Evolutionary conservation across 2,797 vertebrate species (phyloP).

Genomic region (Arnoldichthys spilopterus): DNA sequence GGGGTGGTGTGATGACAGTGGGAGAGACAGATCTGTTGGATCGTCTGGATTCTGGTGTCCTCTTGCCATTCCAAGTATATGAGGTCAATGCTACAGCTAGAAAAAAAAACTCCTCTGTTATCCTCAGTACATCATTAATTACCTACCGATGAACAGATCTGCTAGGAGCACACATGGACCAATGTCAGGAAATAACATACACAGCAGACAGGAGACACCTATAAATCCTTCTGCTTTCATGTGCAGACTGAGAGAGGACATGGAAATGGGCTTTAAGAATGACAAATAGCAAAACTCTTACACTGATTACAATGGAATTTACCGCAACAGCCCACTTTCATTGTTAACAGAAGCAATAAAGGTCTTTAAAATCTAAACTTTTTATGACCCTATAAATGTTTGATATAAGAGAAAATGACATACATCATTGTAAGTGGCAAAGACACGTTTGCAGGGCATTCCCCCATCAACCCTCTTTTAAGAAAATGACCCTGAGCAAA

Average conservation of each 20-base stretch:
- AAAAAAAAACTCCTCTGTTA: slow-evolving; percentile 29
- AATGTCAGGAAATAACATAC: slow-evolving; percentile 42
- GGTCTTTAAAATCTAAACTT: slow-evolving; percentile 6
- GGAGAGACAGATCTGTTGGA: slow-evolving; percentile 36
- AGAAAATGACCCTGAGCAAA: slow-evolving; percentile 61
- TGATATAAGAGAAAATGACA: background rate
- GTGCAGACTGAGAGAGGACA: slow-evolving; percentile 8
- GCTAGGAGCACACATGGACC: slow-evolving; percentile 49
- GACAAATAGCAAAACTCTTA: slow-evolving; percentile 13
- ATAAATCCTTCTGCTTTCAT: slow-evolving; percentile 57
- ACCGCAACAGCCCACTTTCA: slow-evolving; percentile 2
- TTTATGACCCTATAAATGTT: slow-evolving; percentile 1
- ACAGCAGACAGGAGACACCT: slow-evolving; percentile 32
- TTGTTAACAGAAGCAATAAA: background rate
- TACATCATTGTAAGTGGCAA: background rate
- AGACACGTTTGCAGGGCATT: slow-evolving; percentile 50
- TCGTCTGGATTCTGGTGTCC: slow-evolving; percentile 16
- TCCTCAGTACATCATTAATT: slow-evolving; percentile 52
- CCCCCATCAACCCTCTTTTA: slow-evolving; percentile 55
- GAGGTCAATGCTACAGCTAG: slow-evolving; percentile 19
- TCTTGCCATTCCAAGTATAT: slow-evolving; percentile 9
- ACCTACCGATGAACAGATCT: slow-evolving; percentile 15
- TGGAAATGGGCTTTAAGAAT: slow-evolving; percentile 31
- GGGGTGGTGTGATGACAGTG: slow-evolving; percentile 40
- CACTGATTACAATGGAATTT: slow-evolving; percentile 13